Percentiles rank a stretch among this genome's conserved stretches.
These are phyloP conservation scores for Osmoderma eremita DNA, from an alignment of 2,888 invertebrate species.

Conservation along the genomic window DNA sequence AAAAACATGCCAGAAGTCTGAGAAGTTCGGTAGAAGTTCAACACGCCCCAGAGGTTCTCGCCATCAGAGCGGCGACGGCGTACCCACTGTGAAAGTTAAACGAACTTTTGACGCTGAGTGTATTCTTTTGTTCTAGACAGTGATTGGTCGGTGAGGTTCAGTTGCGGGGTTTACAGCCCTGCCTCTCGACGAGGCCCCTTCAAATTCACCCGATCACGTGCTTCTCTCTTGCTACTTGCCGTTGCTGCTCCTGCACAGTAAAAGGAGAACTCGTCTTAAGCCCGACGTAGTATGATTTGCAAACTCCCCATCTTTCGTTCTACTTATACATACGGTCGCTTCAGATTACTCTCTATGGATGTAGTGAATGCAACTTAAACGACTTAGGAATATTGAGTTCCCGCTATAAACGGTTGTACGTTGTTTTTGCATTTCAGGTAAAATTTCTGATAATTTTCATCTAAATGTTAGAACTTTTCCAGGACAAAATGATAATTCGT, in stretches of 20 bases:
- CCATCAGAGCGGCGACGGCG: constrained; percentile 24
- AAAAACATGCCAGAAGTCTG: constrained; percentile 46
- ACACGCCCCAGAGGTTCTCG: constrained; percentile 42
- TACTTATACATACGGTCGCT: constrained; percentile 23
- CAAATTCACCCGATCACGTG: constrained; percentile 51
- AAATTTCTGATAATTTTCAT: too few relatives aligned
- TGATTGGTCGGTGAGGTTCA: constrained; percentile 64
- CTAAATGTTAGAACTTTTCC: too few relatives aligned
- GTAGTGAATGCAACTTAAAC: constrained; percentile 39
- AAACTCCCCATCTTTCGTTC: constrained; percentile 45
- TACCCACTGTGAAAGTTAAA: constrained; percentile 45
- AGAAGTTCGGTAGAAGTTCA: constrained; percentile 39
- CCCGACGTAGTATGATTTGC: constrained; percentile 46
- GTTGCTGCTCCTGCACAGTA: constrained; percentile 2
- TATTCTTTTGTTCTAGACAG: constrained; percentile 65
- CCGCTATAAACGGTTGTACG: background rate
- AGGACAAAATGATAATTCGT: too few relatives aligned
- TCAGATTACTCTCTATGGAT: constrained; percentile 39
- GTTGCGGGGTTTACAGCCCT: constrained; percentile 57
- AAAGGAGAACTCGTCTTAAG: constrained; percentile 48
- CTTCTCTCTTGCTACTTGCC: constrained; percentile 36
- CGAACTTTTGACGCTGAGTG: constrained; percentile 58
- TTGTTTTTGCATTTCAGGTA: background rate
- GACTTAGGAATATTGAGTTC: constrained; percentile 19
- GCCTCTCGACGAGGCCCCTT: constrained; percentile 45